These are phyloP conservation scores for Schizaphis graminum DNA, from an alignment of 2,888 invertebrate species.

Conservation along the genomic window DNA sequence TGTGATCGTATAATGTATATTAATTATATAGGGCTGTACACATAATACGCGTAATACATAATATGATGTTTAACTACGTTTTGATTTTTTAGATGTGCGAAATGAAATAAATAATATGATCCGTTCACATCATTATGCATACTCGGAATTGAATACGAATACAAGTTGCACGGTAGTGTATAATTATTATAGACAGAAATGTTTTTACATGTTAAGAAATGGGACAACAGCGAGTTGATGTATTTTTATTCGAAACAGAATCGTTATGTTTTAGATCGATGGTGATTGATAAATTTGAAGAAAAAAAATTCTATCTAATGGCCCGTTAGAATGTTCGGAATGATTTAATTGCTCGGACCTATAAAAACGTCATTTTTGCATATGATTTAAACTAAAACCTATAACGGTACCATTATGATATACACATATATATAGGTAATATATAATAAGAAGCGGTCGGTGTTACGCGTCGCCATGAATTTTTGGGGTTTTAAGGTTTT, in stretches of 20 bases:
- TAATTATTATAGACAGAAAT: neutral
- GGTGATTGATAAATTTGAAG: neutral
- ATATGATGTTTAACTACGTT: neutral
- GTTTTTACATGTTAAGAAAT: neutral
- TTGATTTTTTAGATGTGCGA: neutral
- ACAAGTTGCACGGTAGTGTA: neutral
- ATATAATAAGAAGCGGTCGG: neutral
- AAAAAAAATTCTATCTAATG: neutral
- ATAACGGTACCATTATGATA: neutral
- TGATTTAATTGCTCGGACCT: neutral
- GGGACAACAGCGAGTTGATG: neutral
- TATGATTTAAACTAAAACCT: constrained; percentile 2
- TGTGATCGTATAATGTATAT: neutral
- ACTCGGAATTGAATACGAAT: no score
- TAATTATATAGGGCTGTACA: neutral
- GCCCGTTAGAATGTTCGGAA: neutral
- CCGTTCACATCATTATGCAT: no score
- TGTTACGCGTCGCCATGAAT: neutral
- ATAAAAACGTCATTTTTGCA: neutral
- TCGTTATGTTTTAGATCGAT: neutral
- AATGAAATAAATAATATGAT: no score
- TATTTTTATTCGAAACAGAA: neutral
- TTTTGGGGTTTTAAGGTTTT: neutral
- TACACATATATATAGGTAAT: no score
- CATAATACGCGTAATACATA: neutral